Conservation (phyloP, 2,113 vertebrate genomes). For the Papio anubis region DNA sequence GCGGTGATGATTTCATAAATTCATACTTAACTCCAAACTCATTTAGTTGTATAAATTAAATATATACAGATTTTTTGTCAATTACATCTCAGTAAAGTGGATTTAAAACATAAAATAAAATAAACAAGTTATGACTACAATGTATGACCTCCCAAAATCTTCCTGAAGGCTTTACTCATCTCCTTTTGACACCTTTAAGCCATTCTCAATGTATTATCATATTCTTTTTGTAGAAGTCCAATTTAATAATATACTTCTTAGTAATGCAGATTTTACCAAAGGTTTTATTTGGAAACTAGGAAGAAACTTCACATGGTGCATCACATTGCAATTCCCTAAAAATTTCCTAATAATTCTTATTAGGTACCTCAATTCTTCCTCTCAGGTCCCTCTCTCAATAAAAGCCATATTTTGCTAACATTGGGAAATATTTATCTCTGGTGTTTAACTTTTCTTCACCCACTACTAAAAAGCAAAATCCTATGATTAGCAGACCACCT, state of each 20-base stretch:
- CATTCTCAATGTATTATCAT: background rate
- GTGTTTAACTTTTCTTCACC: background rate
- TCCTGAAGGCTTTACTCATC: background rate
- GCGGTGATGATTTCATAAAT: background rate
- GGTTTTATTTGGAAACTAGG: background rate
- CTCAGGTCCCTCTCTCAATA: background rate
- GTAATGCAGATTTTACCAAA: background rate
- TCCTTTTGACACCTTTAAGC: background rate
- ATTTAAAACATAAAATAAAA: background rate
- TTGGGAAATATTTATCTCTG: background rate
- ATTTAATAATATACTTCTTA: background rate
- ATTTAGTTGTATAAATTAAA: background rate
- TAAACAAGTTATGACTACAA: background rate
- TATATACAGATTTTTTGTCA: background rate
- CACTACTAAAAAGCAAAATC: background rate
- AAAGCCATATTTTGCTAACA: background rate
- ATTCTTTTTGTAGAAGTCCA: background rate
- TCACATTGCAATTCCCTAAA: background rate
- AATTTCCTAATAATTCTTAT: background rate
- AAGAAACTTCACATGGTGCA: background rate
- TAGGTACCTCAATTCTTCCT: background rate
- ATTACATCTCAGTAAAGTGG: background rate
- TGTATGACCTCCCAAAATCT: background rate
- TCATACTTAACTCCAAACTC: background rate
- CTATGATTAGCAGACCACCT: background rate